Evolutionary conservation across 2,888 invertebrate genomes (phyloP).

Genomic region (Athrips mouffetella): DNA sequence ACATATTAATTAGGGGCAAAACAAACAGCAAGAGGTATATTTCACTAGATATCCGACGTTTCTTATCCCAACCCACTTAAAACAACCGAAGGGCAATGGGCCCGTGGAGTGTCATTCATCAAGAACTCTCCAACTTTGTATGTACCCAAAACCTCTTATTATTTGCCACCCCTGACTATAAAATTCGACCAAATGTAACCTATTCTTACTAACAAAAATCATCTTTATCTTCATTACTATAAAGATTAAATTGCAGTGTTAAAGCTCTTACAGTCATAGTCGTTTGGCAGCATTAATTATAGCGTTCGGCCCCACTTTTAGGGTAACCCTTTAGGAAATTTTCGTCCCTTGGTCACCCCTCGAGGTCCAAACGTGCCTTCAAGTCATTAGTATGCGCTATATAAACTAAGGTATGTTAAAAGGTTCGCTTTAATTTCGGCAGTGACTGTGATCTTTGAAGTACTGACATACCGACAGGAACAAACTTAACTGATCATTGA

Average conservation of each 20-base stretch:
- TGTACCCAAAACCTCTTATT: conserved; percentile 70
- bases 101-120: conserved; percentile 77
- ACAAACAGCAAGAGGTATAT: conserved; percentile 49
- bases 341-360: conserved; percentile 74
- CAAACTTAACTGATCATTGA: not conserved
- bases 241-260: conserved; percentile 33
- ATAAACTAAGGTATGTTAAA: conserved; percentile 65
- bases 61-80: conserved; percentile 75
- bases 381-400: conserved; percentile 68
- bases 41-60: conserved; percentile 72
- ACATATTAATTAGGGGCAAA: conserved; percentile 38
- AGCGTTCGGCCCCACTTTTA: conserved; percentile 63
- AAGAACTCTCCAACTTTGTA: conserved; percentile 71
- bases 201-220: conserved; percentile 23
- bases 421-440: conserved; percentile 55
- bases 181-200: conserved; percentile 68
- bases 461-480: not conserved
- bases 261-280: conserved; percentile 45
- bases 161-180: conserved; percentile 72
- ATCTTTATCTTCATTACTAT: conserved; percentile 24
- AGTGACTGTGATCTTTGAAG: conserved; percentile 38
- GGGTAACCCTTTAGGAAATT: conserved; percentile 75
- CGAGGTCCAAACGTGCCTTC: conserved; percentile 59
- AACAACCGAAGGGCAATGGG: conserved; percentile 78
- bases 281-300: conserved; percentile 74